phyloP scores from a whole-genome alignment of 2,113 vertebrate genomes.

The Prunella fulvescens region DNA sequence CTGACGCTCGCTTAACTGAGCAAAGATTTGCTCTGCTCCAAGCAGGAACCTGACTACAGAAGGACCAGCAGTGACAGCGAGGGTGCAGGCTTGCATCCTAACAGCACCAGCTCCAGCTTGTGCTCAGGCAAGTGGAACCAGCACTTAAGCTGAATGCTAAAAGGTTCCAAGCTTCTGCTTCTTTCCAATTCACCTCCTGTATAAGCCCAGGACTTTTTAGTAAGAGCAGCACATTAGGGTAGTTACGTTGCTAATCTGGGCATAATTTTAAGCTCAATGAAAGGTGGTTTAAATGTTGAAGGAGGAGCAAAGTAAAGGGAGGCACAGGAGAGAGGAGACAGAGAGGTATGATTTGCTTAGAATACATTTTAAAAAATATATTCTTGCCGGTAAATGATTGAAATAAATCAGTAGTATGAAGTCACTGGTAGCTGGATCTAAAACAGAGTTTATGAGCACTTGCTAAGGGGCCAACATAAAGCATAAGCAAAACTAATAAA shows the following conservation, averaged over 20 bases:
- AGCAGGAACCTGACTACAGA: constrained; percentile 60
- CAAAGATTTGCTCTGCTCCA: constrained; percentile 75
- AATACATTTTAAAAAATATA: not conserved
- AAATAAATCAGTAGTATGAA: constrained; percentile 58
- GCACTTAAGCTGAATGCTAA: constrained; percentile 64
- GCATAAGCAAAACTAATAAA: constrained; percentile 44
- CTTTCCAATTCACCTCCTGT: constrained; percentile 51
- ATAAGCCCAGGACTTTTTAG: constrained; percentile 40
- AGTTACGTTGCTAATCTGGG: constrained; percentile 34
- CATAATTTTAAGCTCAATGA: constrained; percentile 25
- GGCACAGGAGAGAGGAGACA: not conserved
- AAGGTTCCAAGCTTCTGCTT: constrained; percentile 47
- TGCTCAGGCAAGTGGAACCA: constrained; percentile 72
- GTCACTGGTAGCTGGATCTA: constrained; percentile 35
- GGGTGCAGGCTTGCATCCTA: constrained; percentile 67
- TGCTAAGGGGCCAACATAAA: constrained; percentile 39
- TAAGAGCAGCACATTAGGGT: constrained; percentile 48
- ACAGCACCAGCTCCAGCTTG: constrained; percentile 60
- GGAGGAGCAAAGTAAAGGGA: not conserved
- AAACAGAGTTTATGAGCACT: constrained; percentile 48
- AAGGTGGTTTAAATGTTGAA: not conserved
- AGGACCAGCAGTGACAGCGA: constrained; percentile 65
- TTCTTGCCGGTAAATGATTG: constrained; percentile 50
- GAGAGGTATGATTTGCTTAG: not conserved
- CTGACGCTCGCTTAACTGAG: constrained; percentile 74